Percentiles rank a stretch among this genome's conserved stretches.
Evolutionary conservation across 2,113 vertebrate genomes (phyloP).

Genomic region (Ceyx cyanopectus): DNA sequence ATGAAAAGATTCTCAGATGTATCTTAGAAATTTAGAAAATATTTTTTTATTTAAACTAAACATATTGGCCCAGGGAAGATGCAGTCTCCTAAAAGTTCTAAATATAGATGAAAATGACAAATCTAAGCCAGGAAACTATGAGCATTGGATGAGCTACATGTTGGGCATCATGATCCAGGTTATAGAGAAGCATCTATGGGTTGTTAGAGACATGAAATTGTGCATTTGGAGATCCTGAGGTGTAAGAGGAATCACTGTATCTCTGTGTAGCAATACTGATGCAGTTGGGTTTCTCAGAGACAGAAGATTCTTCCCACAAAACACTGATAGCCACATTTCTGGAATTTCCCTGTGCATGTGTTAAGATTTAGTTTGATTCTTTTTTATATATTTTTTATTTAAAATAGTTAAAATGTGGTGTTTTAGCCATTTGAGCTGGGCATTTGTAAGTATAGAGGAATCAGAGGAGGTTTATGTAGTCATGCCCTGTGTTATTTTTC

Average conservation of each 20-base stretch:
- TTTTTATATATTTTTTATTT: not conserved
- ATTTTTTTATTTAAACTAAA: not conserved
- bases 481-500: not conserved
- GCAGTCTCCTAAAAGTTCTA: not conserved
- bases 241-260: fast-evolving
- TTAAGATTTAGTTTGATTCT: not conserved
- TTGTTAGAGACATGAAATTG: not conserved
- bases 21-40: not conserved
- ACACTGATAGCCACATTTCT: not conserved
- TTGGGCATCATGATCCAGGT: not conserved
- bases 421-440: not conserved
- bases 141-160: not conserved
- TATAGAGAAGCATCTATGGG: fast-evolving
- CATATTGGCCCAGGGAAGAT: not conserved
- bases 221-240: not conserved
- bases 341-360: not conserved
- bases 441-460: not conserved
- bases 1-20: not conserved
- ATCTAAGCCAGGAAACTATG: not conserved
- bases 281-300: not conserved
- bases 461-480: not conserved
- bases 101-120: not conserved
- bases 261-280: too few relatives aligned
- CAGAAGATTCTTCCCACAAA: not conserved
- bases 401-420: not conserved